These are phyloP conservation scores for Scaptomyza polygonia DNA, from an alignment of 2,888 invertebrate genomes.

Conservation along the genomic window DNA sequence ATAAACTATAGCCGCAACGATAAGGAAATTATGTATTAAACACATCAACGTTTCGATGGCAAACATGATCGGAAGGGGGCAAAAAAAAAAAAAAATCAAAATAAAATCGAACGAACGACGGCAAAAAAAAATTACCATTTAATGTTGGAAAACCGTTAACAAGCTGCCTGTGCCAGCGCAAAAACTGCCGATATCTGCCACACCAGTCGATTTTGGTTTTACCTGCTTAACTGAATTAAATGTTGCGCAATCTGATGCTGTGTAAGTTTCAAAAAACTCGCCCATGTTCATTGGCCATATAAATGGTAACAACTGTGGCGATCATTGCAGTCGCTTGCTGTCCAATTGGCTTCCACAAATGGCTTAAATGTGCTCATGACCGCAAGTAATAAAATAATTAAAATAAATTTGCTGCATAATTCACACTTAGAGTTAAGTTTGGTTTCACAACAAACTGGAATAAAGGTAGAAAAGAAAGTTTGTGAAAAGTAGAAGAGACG, in stretches of 20 bases:
- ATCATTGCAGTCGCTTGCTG: slow-evolving; percentile 35
- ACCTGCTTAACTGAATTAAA: slow-evolving; percentile 77
- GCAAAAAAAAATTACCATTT: slow-evolving; percentile 72
- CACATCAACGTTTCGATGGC: slow-evolving; percentile 70
- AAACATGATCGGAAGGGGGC: slow-evolving; percentile 37
- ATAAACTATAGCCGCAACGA: slow-evolving; percentile 50
- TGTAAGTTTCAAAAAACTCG: slow-evolving; percentile 52
- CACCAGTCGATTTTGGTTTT: slow-evolving; percentile 66
- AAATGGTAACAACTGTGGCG: slow-evolving; percentile 74
- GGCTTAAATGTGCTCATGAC: slow-evolving; percentile 79
- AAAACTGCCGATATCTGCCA: slow-evolving; percentile 49
- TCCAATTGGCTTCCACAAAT: slow-evolving; percentile 72
- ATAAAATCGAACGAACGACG: slow-evolving; percentile 47
- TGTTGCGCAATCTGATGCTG: slow-evolving; percentile 62
- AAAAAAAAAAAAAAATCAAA: slow-evolving; percentile 6
- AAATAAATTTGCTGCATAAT: slow-evolving; percentile 68
- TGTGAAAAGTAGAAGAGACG: no score
- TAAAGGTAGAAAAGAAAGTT: no score
- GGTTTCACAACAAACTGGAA: no score
- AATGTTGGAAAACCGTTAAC: slow-evolving; percentile 69
- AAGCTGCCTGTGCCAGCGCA: slow-evolving; percentile 58
- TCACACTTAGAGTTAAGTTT: slow-evolving; percentile 55
- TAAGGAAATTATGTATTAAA: slow-evolving; percentile 79
- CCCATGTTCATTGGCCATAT: slow-evolving; percentile 76
- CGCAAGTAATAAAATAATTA: slow-evolving; percentile 76